Percentiles rank a stretch among this genome's conserved stretches.
Evolutionary conservation across 2,888 invertebrate species (phyloP).

Genomic region (Eremobia ochroleuca): DNA sequence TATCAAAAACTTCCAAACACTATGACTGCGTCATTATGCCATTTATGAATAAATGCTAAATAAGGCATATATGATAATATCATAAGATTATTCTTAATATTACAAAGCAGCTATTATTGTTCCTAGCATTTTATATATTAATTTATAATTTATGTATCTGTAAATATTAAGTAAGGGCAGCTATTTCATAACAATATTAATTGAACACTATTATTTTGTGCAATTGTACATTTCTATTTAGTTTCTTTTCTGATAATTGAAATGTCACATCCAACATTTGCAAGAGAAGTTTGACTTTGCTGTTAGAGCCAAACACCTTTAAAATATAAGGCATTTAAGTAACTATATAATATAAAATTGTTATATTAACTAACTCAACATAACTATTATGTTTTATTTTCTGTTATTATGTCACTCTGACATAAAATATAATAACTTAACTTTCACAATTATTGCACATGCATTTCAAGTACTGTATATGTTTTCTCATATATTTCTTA

Average conservation of each 20-base stretch:
- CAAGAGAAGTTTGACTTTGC: slow-evolving; percentile 28
- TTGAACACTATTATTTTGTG: slow-evolving; percentile 66
- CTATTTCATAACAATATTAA: slow-evolving; percentile 56
- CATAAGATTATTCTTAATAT: slow-evolving; percentile 67
- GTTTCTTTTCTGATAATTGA: slow-evolving; percentile 28
- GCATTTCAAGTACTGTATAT: slow-evolving; percentile 56
- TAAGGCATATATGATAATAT: slow-evolving; percentile 67
- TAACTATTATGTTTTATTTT: slow-evolving; percentile 31
- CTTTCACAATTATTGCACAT: slow-evolving; percentile 66
- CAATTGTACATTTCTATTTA: slow-evolving; percentile 49
- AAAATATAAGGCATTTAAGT: slow-evolving; percentile 34
- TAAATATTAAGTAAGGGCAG: slow-evolving; percentile 42
- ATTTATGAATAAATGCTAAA: slow-evolving; percentile 68
- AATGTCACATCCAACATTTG: slow-evolving; percentile 57
- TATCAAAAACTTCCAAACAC: slow-evolving; percentile 50
- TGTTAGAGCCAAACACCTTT: background rate
- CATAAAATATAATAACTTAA: slow-evolving; percentile 48
- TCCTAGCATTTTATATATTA: slow-evolving; percentile 67
- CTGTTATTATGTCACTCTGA: slow-evolving; percentile 37
- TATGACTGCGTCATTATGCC: slow-evolving; percentile 63
- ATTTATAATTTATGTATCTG: slow-evolving; percentile 57
- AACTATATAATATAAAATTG: slow-evolving; percentile 30
- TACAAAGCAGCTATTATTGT: slow-evolving; percentile 65
- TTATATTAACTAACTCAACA: slow-evolving; percentile 40
- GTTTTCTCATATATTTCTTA: slow-evolving; percentile 35